A percentile compares a stretch with the other conserved stretches of the same genome.
Evolutionary conservation across 2,113 vertebrate species (phyloP).

Genomic region (Oreotrochilus melanogaster): DNA sequence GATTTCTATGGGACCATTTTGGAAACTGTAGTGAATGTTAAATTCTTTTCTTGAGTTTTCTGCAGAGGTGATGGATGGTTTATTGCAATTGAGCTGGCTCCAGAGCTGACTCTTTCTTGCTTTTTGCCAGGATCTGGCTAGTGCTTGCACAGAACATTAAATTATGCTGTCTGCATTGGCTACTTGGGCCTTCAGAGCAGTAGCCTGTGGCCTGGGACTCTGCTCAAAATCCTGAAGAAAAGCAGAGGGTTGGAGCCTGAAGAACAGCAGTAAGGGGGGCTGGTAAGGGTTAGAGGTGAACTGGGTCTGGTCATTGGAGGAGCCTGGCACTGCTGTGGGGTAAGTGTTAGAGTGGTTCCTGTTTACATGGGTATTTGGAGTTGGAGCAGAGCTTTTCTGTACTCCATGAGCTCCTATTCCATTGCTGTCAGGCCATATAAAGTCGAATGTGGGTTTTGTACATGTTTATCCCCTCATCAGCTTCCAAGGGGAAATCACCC

Average conservation of each 20-base stretch:
- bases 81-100: background rate
- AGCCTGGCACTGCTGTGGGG: background rate
- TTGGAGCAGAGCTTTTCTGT: background rate
- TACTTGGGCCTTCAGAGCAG: background rate
- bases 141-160: background rate
- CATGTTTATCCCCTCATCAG: background rate
- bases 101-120: background rate
- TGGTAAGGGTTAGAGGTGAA: background rate
- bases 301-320: background rate
- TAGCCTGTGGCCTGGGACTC: background rate
- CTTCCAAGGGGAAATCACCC: background rate
- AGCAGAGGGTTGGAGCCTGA: background rate
- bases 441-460: background rate
- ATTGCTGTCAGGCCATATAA: background rate
- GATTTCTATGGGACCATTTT: background rate
- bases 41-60: background rate
- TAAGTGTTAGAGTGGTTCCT: background rate
- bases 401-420: background rate
- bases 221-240: background rate
- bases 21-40: background rate
- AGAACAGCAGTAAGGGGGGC: background rate
- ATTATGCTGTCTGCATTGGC: background rate
- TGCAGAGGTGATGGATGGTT: background rate
- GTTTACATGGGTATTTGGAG: background rate
- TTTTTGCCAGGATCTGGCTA: background rate